These are phyloP conservation scores for Taphrorychus bicolor DNA, from an alignment of 2,888 invertebrate species.

Conservation along the genomic window DNA sequence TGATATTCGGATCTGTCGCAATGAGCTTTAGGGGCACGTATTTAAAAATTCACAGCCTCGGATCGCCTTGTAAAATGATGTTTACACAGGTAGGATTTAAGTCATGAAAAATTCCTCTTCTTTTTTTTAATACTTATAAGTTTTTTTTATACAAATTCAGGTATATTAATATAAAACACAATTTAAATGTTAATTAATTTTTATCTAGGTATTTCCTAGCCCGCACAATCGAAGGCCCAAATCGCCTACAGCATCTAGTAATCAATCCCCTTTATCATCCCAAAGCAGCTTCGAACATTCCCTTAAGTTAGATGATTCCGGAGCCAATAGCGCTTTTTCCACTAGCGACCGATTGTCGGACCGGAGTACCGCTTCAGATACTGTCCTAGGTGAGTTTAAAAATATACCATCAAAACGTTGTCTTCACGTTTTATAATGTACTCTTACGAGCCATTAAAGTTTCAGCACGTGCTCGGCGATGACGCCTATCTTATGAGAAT, in stretches of 20 bases:
- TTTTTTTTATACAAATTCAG: too few relatives aligned
- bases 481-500: too few relatives aligned
- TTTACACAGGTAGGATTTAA: slow-evolving; percentile 65
- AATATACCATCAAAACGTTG: background rate
- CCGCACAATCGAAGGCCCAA: slow-evolving; percentile 43
- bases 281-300: slow-evolving; percentile 52
- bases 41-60: slow-evolving; percentile 80
- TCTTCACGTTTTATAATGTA: too few relatives aligned
- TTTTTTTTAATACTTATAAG: background rate
- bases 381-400: slow-evolving; percentile 48
- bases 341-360: slow-evolving; percentile 54
- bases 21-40: slow-evolving; percentile 88
- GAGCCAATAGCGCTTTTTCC: slow-evolving; percentile 53
- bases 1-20: slow-evolving; percentile 91
- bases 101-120: too few relatives aligned
- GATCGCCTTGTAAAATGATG: slow-evolving; percentile 53
- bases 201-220: slow-evolving; percentile 53
- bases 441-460: background rate
- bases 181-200: too few relatives aligned
- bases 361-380: slow-evolving; percentile 56
- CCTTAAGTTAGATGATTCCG: slow-evolving; percentile 53
- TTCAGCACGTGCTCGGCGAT: background rate
- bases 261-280: slow-evolving; percentile 44
- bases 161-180: too few relatives aligned
- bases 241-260: slow-evolving; percentile 44